Base-by-base conservation (phyloP, 2,797 vertebrate genomes). In the Chelidonichthys spinosus region DNA sequence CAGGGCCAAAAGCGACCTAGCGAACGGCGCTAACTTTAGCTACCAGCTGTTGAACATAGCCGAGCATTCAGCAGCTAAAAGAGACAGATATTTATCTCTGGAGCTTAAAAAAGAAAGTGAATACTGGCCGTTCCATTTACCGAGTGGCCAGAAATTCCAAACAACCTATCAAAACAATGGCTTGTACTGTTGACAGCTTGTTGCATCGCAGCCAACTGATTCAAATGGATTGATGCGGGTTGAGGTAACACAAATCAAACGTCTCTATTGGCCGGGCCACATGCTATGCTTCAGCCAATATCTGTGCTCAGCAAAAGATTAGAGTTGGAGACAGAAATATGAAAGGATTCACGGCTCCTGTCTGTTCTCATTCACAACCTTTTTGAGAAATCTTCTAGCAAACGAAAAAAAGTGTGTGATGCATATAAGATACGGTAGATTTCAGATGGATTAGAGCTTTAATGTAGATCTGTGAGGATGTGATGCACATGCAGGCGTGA, bases 131-230 rank as follows among this genome's bases (percentile, higher is more conserved):
- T n/a, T 5, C 25, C 50, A 53, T 33, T 13, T 53, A 6, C 18
- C 18, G 13, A 6, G 25, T 53, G 25, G 50, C 50, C 50, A 32
- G 25, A 53, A 3, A 13, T 11, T 32, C 5, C 5, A 53, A 32
- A 25, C 25, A 25, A 25, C 25, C 25, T 1, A 25, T 25, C 25
- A 25, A 18, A 49, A 11, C 5, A 1, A 59, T 42, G 39, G 55
- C 55, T 40, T 58, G 18, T n/a, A 18, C 9, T 39, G 37, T 11
- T 37, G 11, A n/a, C 32, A 37, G 13, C 6, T 55, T 58, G 18
- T n/a, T 64, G 6, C 33, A 13, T 60, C 69, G 37, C 66, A 36
- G 25, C 52, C 60, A 53, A 59, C 39, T 64, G 32, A 66, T 6
- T 11, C 47, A 42, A 46, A 52, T 47, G 5, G 18, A 55, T 46